Evolutionary conservation across 2,113 vertebrate species (phyloP).

Genomic region (Mastomys coucha): DNA sequence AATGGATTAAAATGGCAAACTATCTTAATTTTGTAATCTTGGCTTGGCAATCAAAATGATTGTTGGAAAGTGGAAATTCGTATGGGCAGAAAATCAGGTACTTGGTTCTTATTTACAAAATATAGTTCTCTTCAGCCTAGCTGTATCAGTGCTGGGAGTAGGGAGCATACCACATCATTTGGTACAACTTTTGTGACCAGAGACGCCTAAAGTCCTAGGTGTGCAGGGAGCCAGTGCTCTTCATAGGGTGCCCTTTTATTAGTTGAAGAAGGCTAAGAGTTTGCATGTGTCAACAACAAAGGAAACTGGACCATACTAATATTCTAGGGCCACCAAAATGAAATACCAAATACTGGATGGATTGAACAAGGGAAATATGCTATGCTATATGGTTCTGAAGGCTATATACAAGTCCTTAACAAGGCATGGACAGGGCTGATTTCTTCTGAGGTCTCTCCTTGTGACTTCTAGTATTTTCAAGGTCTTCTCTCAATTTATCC

Average conservation of each 20-base stretch:
- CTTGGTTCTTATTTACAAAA: conserved; percentile 75
- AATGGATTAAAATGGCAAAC: conserved; percentile 71
- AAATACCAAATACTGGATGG: background rate
- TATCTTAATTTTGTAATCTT: conserved; percentile 61
- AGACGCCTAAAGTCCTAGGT: background rate
- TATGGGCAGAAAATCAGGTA: conserved; percentile 71
- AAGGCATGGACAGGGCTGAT: background rate
- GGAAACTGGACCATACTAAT: background rate
- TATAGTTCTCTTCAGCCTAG: conserved; percentile 71
- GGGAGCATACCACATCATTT: too few relatives aligned
- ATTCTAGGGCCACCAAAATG: background rate
- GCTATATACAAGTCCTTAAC: background rate
- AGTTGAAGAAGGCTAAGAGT: background rate
- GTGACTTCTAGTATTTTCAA: too few relatives aligned
- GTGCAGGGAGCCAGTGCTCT: background rate
- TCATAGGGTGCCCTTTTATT: background rate
- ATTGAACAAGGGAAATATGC: background rate
- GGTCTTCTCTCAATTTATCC: background rate
- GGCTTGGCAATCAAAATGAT: conserved; percentile 72
- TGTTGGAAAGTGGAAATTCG: conserved; percentile 77
- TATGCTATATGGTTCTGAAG: background rate
- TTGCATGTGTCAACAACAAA: background rate
- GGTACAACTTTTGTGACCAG: background rate
- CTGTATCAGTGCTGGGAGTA: background rate
- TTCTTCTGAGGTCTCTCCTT: background rate